Base-by-base conservation (phyloP, 1,140 invertebrate genomes). In the Macrosteles quadrilineatus region DNA sequence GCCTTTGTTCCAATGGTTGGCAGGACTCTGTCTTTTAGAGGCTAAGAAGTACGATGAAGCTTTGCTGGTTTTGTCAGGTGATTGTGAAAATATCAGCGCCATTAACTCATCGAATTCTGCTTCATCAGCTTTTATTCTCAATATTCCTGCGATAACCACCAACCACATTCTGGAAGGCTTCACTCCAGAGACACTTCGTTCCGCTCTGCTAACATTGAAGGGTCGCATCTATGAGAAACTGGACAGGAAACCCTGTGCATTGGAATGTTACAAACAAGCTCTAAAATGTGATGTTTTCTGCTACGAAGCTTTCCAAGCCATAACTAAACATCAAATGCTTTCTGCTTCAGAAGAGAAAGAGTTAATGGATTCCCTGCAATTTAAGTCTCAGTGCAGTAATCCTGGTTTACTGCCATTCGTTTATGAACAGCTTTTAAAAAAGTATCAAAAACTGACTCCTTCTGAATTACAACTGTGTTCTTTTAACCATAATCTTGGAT, bases 301-400 rank as follows among this genome's bases (percentile, higher is more conserved):
- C 78, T 95, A 91, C 77, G 95, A 98, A 83, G 95, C 96, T 0
- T 90, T 98, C 73, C 91, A 97, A 77, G 85, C 92, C 30, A 81
- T 98, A 19, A 87, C 95, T 2, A 90, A 94, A 75, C 94, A 98
- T 83, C 94, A 97, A 79, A 97, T 97, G 32, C 32, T 36, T 14
- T 6, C 32, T 36, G 32, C 14, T 4, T 4, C 32, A 36, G 32
- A 36, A 36, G 32, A 36, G 32, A 36, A 36, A 36, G 32, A 36
- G 14, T 36, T 36, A 36, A 36, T 36, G 4, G 4, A 4, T 36
- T 36, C 32, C 14, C 14, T 36, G 32, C 14, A 4, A 14, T 36
- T 36, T 6, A 36, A 36, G 14, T 36, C 32, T 6, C 32, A 36
- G 14, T 36, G 4, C 4, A 6, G 4, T 14, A 36, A 36, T 14